A percentile compares a stretch with the other conserved stretches of the same genome.
phyloP scores from a whole-genome alignment of 2,888 invertebrate species.

The Polydrusus pterygomalis region DNA sequence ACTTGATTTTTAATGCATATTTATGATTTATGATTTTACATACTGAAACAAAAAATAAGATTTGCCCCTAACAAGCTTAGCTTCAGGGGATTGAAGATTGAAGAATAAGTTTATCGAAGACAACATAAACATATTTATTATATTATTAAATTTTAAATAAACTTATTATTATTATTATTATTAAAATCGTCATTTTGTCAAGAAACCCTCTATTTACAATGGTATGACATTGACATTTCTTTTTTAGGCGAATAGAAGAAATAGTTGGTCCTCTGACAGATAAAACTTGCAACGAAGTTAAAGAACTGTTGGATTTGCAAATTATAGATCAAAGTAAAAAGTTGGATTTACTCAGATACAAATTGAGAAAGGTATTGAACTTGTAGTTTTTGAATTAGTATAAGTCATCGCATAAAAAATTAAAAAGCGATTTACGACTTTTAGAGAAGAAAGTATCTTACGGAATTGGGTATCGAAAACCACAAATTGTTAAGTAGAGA shows the following conservation, averaged over 20 bases:
- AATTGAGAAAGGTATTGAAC: conserved; percentile 76
- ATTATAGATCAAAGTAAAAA: conserved; percentile 83
- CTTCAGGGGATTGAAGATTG: too few species aligned
- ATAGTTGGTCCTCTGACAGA: conserved; percentile 71
- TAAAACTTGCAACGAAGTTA: conserved; percentile 73
- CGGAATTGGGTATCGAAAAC: conserved; percentile 77
- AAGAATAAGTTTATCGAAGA: too few species aligned
- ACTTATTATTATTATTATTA: too few species aligned
- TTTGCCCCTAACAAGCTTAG: too few species aligned
- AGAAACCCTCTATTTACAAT: background rate
- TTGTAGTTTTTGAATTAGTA: too few species aligned
- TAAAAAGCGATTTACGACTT: conserved; percentile 53
- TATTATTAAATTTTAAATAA: too few species aligned
- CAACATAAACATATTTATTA: too few species aligned
- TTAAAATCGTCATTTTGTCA: background rate
- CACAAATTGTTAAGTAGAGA: conserved; percentile 77
- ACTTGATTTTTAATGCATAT: too few species aligned
- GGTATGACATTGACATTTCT: too few species aligned
- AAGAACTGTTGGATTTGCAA: conserved; percentile 79
- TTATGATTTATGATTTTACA: too few species aligned
- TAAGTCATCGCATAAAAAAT: background rate
- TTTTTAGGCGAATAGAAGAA: conserved; percentile 50
- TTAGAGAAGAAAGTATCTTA: conserved; percentile 75
- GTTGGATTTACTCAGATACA: conserved; percentile 82
- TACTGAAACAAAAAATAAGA: too few species aligned